Evolutionary conservation across 2,797 vertebrate genomes (phyloP).

Genomic region (Epinephelus coioides): DNA sequence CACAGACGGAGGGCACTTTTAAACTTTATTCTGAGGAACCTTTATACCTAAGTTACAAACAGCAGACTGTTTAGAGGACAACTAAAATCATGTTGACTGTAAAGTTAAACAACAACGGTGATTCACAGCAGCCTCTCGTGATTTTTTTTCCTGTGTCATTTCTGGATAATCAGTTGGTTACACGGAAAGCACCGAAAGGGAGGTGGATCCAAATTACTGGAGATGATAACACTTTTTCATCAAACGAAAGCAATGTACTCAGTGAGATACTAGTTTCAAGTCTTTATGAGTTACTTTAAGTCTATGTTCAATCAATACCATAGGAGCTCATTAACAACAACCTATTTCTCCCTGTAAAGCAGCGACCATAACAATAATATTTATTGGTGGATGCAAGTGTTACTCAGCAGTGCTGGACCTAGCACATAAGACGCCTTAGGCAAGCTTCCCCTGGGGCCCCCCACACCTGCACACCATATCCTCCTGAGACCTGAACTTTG

Average conservation of each 20-base stretch:
- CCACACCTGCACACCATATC: too few species aligned
- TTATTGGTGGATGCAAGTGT: too few species aligned
- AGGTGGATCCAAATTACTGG: neutral
- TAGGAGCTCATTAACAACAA: neutral
- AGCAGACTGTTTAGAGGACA: neutral
- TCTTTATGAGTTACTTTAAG: neutral
- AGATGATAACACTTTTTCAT: neutral
- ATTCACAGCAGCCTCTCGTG: conserved; percentile 10
- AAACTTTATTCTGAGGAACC: neutral
- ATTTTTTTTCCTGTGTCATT: conserved; percentile 7
- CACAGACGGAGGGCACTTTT: neutral
- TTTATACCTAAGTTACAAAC: conserved; percentile 26
- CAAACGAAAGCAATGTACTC: neutral
- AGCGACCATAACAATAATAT: too few species aligned
- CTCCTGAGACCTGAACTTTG: too few species aligned
- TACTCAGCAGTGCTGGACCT: too few species aligned
- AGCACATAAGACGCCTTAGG: too few species aligned
- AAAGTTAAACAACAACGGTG: conserved; percentile 19
- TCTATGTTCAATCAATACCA: neutral
- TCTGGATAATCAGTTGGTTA: neutral
- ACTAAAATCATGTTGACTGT: conserved; percentile 7
- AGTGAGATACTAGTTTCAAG: neutral
- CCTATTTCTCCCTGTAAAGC: too few species aligned
- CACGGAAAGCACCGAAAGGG: conserved; percentile 2
- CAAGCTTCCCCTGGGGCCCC: too few species aligned